Conservation (phyloP, 2,113 vertebrate genomes). For the Microcebus ravelobensis region DNA sequence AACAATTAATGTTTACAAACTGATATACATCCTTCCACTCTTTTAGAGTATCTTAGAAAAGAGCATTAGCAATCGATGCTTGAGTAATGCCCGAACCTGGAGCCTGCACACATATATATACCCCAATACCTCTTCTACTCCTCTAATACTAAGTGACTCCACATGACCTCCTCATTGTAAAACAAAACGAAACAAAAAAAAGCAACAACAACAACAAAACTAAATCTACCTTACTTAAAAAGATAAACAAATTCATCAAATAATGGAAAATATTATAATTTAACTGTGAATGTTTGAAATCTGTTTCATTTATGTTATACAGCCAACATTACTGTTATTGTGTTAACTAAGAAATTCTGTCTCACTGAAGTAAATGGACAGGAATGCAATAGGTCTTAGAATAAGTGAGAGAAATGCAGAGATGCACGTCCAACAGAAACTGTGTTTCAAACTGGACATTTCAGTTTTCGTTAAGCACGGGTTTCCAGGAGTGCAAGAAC, state of each 20-base stretch:
- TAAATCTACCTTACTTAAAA: neutral
- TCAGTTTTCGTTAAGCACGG: neutral
- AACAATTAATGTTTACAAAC: neutral
- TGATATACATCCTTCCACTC: neutral
- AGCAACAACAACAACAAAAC: neutral
- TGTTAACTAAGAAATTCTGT: neutral
- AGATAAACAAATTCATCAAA: neutral
- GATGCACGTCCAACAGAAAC: neutral
- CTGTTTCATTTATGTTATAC: neutral
- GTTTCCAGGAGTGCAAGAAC: neutral
- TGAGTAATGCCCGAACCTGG: neutral
- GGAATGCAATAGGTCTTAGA: neutral
- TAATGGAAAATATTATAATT: neutral
- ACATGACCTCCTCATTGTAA: neutral
- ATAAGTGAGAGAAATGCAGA: neutral
- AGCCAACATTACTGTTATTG: neutral
- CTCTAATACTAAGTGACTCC: neutral
- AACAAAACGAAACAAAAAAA: neutral
- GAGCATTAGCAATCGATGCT: neutral
- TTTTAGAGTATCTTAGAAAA: neutral
- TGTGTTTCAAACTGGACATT: neutral
- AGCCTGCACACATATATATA: neutral
- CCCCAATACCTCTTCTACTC: neutral
- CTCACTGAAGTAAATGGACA: neutral
- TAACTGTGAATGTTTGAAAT: neutral